Conservation (phyloP, 2,797 vertebrate genomes). For the Pogoniulus pusillus region DNA sequence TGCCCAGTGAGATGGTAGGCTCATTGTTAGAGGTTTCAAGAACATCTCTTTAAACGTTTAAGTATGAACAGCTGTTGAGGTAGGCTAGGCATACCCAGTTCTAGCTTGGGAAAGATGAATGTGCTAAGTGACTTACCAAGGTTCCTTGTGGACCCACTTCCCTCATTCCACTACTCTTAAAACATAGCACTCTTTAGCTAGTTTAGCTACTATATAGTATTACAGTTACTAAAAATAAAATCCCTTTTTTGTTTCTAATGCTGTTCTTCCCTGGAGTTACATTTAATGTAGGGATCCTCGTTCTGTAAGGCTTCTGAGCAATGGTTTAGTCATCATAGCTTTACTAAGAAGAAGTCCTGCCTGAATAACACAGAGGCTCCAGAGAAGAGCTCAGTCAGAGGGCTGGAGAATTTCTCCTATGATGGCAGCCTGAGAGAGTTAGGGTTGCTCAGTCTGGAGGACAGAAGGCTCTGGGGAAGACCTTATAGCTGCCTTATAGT, state of each 20-base stretch:
- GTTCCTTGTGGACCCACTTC: not conserved
- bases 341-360: no score
- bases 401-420: no score
- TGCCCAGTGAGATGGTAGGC: not conserved
- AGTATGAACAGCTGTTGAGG: not conserved
- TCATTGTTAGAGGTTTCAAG: not conserved
- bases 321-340: not conserved
- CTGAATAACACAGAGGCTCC: no score
- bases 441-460: no score
- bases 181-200: not conserved
- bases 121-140: not conserved
- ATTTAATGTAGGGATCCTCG: not conserved
- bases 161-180: not conserved
- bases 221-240: not conserved
- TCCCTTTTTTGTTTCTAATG: not conserved
- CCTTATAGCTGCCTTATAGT: no score
- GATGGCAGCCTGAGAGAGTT: no score
- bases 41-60: not conserved
- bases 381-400: no score
- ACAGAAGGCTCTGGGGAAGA: no score
- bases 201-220: not conserved
- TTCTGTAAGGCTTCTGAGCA: not conserved
- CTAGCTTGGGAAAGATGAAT: not conserved
- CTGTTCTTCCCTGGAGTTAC: not conserved
- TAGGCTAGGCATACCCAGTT: not conserved